Evolutionary conservation across 2,888 invertebrate species (phyloP), one percentile per base, ranked within the genome.

Genomic region (Neoascia interrupta): DNA sequence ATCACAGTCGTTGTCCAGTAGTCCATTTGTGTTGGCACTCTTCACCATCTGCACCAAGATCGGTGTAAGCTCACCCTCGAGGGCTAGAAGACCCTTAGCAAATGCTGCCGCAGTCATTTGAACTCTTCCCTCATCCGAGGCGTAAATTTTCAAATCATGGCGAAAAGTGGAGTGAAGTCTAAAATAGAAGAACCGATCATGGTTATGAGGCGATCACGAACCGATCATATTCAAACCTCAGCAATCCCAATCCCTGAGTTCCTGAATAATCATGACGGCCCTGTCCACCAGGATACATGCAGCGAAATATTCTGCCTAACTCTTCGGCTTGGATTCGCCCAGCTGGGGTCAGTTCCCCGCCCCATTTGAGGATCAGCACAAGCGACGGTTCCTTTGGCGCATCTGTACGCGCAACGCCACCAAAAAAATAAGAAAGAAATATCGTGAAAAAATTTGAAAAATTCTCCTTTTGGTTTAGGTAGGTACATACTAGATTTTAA

Each of bases 21-120:
- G 86, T 82, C 99, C 99, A 90, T 99, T 99, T 0, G 99, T 99
- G 86, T 99, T 99, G 18, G 99, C 99, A 81, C 98, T 98, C 88
- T 99, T 99, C 31, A 99, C 99, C 99, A 99, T 99, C 90, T 99
- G 99, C 51, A 99, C 99, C 45, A 99, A 90, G 86, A 99, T 99
- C 0, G 99, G 99, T 0, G 99, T 98, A 34, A 99, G 91, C 89
- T 99, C 99, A 0, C 99, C 99, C 88, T 99, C 99, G 53, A 99
- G 88, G 0, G 99, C 99, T 5, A 99, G 90, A 23, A 99, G 90
- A 0, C 99, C 99, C 90, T 99, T 99, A 1, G 99, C 98, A 89
- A 99, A 99, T 1, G 99, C 99, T 0, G 99, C 99, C 0, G 99
- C 99, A 0, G 99, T 99, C 98, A 99, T 99, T 90, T 99, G 99